Percentiles rank a stretch among this genome's conserved stretches.
These are phyloP conservation scores for Dicentrarchus labrax DNA, from an alignment of 2,113 vertebrate species.

Conservation along the genomic window DNA sequence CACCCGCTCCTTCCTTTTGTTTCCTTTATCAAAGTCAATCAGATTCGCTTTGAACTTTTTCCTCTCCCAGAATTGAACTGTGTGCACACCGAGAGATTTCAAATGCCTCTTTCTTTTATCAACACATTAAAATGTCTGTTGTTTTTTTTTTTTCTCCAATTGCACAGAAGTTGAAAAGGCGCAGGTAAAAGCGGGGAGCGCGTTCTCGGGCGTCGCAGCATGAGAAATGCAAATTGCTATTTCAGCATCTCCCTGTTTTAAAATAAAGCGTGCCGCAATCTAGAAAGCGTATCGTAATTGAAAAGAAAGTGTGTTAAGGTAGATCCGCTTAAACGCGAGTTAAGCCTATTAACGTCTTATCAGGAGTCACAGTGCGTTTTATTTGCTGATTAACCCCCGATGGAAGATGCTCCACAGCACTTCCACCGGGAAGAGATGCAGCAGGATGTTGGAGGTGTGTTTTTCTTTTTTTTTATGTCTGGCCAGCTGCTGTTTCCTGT, in stretches of 20 bases:
- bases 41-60: slow-evolving; percentile 37
- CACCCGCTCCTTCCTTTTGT: slow-evolving; percentile 16
- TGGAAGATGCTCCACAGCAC: slow-evolving; percentile 19
- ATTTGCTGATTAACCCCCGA: slow-evolving; percentile 52
- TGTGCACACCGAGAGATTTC: neutral
- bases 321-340: slow-evolving; percentile 47
- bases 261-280: slow-evolving; percentile 49
- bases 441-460: neutral
- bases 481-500: slow-evolving; percentile 43
- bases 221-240: slow-evolving; percentile 47
- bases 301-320: slow-evolving; percentile 59
- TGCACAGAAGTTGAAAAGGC: neutral
- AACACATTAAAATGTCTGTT: slow-evolving; percentile 23
- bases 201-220: neutral
- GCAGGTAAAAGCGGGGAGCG: neutral
- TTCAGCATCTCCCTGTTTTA: slow-evolving; percentile 32
- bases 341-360: slow-evolving; percentile 75
- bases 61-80: slow-evolving; percentile 14
- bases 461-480: neutral
- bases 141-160: slow-evolving; percentile 23
- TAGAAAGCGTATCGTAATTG: slow-evolving; percentile 66
- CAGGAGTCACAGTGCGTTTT: slow-evolving; percentile 37
- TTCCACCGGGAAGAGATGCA: slow-evolving; percentile 12
- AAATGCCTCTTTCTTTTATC: slow-evolving; percentile 19
- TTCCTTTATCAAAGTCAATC: slow-evolving; percentile 59